Evolutionary conservation across 2,113 vertebrate genomes (phyloP), one percentile per base, ranked within the genome.

Genomic region (Salvelinus sp.): DNA sequence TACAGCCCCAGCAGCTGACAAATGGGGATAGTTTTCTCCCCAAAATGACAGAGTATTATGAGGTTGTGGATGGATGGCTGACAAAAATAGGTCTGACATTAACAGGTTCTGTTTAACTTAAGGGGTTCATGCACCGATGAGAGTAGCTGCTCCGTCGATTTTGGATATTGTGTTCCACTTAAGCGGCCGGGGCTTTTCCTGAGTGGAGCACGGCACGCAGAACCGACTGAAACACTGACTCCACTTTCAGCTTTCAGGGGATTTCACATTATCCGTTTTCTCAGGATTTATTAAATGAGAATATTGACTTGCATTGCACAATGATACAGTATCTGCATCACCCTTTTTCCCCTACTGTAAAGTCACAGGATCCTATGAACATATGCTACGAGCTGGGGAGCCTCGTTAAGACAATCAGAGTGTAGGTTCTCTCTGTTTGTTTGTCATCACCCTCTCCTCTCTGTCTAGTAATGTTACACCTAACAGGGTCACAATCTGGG

Each of bases 1-100:
- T 83, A 88, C 76, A 72, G 73, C 13, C 12, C 67, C 77, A 82
- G 73, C 22, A 18, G 86, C 76, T 88, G 86, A 89, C 85, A 83
- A 87, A 89, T 88, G 81, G 76, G 68, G 12, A 18, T 54, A 16
- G 50, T 54, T 54, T 18, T 44, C 10, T 2, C 38, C 27, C 25
- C 27, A 82, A 81, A 78, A 86, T 70, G 72, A 81, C 66, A 22
- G 77, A 64, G 84, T 66, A 33, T 87, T 86, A 83, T 58, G 66
- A 9, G 78, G 70, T 79, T 74, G 79, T 78, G 80, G 87, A 89
- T 88, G 83, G 83, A 62, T 86, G 82, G 74, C 22, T 69, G 75
- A 81, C 78, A 83, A 82, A 86, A 87, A 82, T 70, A 79, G 69
- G 63, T 74, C 57, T 79, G 80, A 85, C 66, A 33, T 82, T 84